Evolutionary conservation across 1,140 invertebrate genomes (phyloP).

Genomic region (Potamilus streckersoni): DNA sequence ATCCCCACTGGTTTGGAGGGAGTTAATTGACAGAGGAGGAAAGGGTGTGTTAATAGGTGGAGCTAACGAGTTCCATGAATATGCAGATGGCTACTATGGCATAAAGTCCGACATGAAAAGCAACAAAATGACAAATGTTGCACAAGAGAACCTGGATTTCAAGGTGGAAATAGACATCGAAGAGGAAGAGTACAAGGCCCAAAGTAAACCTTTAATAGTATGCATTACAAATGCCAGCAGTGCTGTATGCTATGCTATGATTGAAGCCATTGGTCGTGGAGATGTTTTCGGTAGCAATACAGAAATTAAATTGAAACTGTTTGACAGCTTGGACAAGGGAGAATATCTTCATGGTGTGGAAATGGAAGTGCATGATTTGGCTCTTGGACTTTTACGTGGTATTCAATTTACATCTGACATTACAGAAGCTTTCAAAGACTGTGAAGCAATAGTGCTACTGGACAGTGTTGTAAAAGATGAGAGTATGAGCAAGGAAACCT

Average conservation of each 20-base stretch:
- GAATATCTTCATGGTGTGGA: slow-evolving; percentile 48
- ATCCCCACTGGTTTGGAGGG: slow-evolving; percentile 68
- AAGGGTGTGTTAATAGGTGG: slow-evolving; percentile 68
- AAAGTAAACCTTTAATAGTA: slow-evolving; percentile 56
- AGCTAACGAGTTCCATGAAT: slow-evolving; percentile 68
- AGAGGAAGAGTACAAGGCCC: slow-evolving; percentile 40
- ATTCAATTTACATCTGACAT: slow-evolving; percentile 49
- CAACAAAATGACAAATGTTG: slow-evolving; percentile 59
- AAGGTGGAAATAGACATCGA: slow-evolving; percentile 60
- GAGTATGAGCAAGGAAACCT: slow-evolving; percentile 44
- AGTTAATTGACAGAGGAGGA: slow-evolving; percentile 66
- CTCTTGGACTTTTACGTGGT: slow-evolving; percentile 47
- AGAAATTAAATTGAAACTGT: slow-evolving; percentile 55
- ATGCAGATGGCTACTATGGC: slow-evolving; percentile 65
- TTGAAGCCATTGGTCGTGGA: slow-evolving; percentile 52
- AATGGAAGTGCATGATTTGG: slow-evolving; percentile 63
- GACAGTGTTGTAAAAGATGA: slow-evolving; percentile 52
- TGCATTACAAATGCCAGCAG: slow-evolving; percentile 62
- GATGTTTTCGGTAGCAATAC: slow-evolving; percentile 54
- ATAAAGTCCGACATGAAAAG: slow-evolving; percentile 59
- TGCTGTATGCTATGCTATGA: slow-evolving; percentile 50
- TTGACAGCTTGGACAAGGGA: slow-evolving; percentile 42
- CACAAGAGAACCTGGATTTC: slow-evolving; percentile 56
- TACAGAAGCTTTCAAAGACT: slow-evolving; percentile 58
- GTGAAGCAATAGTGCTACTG: slow-evolving; percentile 57